Percentiles rank a stretch among this genome's conserved stretches.
Conservation (phyloP, 2,797 vertebrate genomes). For the Simalia tracyae region DNA sequence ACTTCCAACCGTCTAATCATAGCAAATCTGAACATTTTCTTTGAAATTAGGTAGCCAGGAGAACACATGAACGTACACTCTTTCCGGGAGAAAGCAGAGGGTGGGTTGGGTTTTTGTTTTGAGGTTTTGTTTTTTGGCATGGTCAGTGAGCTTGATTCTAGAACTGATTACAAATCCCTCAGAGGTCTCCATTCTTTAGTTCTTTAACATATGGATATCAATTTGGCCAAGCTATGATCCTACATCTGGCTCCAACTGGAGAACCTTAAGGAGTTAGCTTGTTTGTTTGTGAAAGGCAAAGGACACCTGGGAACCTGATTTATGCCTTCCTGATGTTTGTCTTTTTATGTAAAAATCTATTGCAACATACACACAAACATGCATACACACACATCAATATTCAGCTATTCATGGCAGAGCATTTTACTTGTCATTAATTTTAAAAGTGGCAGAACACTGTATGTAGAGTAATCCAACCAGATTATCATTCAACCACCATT, state of each 20-base stretch:
- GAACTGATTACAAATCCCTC: not conserved
- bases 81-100: not conserved
- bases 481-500: constrained; percentile 26
- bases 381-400: not conserved
- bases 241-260: not conserved
- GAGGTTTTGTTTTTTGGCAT: not conserved
- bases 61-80: not conserved
- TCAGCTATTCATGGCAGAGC: not conserved
- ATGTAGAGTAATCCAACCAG: not conserved
- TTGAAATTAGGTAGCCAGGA: not conserved
- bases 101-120: not conserved
- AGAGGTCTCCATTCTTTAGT: not conserved
- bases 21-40: too few species aligned
- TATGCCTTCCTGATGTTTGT: not conserved
- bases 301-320: not conserved
- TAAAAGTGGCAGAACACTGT: constrained; percentile 4
- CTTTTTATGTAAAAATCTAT: constrained; percentile 31
- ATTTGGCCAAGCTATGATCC: not conserved
- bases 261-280: not conserved
- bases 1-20: not conserved
- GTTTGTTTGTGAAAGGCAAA: not conserved
- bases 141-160: not conserved
- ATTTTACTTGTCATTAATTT: too few species aligned
- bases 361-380: not conserved
- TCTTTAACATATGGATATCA: not conserved